phyloP scores from a whole-genome alignment of 2,797 vertebrate genomes.

The Onychomys torridus region DNA sequence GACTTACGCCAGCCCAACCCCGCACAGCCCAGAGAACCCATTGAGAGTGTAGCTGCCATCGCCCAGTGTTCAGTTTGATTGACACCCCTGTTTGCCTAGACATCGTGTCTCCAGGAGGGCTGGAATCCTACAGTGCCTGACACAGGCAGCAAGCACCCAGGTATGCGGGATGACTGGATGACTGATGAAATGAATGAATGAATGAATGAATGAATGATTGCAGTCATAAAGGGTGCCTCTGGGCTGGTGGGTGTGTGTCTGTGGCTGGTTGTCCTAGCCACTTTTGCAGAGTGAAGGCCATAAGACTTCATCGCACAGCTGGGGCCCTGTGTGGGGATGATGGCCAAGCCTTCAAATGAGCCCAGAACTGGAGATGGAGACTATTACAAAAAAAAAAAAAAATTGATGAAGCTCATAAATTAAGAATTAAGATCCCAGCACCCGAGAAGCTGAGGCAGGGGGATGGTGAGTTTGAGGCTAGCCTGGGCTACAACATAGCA shows the following conservation, averaged over 20 bases:
- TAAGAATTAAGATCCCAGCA: not conserved
- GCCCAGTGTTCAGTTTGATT: not conserved
- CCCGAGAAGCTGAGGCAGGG: not conserved
- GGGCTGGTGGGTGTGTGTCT: not conserved
- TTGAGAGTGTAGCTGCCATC: no score
- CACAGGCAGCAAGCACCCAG: not conserved
- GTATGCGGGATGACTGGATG: not conserved
- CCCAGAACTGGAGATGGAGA: not conserved
- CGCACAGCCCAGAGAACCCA: not conserved
- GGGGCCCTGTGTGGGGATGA: not conserved
- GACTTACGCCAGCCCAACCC: not conserved
- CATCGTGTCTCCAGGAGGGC: not conserved
- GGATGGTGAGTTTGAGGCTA: not conserved
- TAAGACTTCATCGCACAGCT: not conserved
- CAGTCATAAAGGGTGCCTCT: not conserved
- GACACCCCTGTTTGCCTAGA: not conserved
- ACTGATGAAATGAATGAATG: not conserved
- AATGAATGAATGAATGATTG: not conserved
- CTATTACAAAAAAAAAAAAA: not conserved
- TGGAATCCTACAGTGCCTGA: not conserved
- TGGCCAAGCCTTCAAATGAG: no score
- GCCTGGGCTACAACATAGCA: not conserved
- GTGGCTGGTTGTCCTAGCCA: rapidly evolving
- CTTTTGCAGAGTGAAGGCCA: not conserved
- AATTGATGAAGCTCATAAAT: not conserved